Evolutionary conservation across 1,140 invertebrate genomes (phyloP), one percentile per base, ranked within the genome.

Genomic region (Triops longicaudatus): DNA sequence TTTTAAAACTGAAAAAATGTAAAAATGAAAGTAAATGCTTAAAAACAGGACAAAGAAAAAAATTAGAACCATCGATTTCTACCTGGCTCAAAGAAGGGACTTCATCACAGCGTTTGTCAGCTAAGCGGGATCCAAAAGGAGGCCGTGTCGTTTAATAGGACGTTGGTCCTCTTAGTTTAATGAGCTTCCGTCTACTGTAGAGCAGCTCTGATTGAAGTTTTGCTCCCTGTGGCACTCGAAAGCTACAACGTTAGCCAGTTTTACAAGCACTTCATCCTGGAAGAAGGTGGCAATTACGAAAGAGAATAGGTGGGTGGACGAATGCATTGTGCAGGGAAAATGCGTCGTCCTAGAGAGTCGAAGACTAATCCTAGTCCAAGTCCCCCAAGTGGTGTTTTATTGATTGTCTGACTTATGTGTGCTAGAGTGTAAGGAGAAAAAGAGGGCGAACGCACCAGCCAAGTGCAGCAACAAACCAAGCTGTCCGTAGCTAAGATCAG

Each of bases 331-430:
- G 0, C 3, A 63, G 50, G 50, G 10, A 63, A 63, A 63, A 22
- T 63, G 50, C 50, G 50, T 63, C 50, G 17, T 63, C 50, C 50
- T 5, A 7, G 17, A 9, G 50, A 63, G 50, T n/a, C 10, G 17
- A 6, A 63, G 50, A 63, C 50, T 63, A 22, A 22, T 17, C 50
- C 44, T 5, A 22, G 22, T 11, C 44, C 5, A 11, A 22, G 44
- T 63, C 44, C 44, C 44, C 44, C 44, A 63, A 63, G 50, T 63
- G 50, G 50, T 63, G 17, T 63, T 63, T 63, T 63, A 63, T 63
- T 63, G 50, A 63, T 63, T 63, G 50, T 63, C 17, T 63, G 50
- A 63, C 50, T 63, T 63, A n/a, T 22, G 14, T 22, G 50, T 6
- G 14, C 14, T 12, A 14, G 14, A 11, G 14, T 2, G 22, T 14